A percentile compares a stretch with the other conserved stretches of the same genome.
phyloP scores from a whole-genome alignment of 2,888 invertebrate genomes.

The Cheiracanthium punctorium region DNA sequence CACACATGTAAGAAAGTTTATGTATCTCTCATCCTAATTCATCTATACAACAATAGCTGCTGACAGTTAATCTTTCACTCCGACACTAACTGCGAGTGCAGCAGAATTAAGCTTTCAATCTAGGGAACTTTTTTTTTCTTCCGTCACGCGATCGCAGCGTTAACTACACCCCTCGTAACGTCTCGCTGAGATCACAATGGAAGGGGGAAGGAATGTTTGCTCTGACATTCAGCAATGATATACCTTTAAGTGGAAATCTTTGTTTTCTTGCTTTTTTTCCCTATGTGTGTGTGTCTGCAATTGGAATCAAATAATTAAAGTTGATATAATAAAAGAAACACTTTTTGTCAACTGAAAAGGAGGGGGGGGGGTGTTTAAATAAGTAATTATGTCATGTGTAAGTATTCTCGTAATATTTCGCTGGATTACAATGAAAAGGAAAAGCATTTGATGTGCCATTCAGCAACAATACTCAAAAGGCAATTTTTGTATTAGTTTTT shows the following conservation, averaged over 20 bases:
- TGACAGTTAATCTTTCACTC: background rate
- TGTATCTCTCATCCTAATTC: background rate
- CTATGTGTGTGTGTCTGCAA: too few species aligned
- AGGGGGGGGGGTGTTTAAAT: too few species aligned
- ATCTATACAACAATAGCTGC: background rate
- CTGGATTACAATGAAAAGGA: too few species aligned
- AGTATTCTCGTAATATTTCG: too few species aligned
- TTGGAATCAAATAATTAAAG: too few species aligned
- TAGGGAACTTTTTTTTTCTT: background rate
- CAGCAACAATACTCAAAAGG: too few species aligned
- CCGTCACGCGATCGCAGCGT: slow-evolving; percentile 33
- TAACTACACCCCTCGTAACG: slow-evolving; percentile 2
- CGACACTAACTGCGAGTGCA: background rate
- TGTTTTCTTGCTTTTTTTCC: background rate
- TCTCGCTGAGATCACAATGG: background rate
- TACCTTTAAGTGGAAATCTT: background rate
- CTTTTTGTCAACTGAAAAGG: too few species aligned
- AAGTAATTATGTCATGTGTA: too few species aligned
- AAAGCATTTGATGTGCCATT: too few species aligned
- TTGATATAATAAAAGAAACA: too few species aligned
- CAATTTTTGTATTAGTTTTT: too few species aligned
- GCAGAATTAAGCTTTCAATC: background rate
- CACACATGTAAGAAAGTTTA: too few species aligned
- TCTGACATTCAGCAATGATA: background rate
- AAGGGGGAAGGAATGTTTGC: background rate